Percentiles rank a stretch among this genome's conserved stretches.
These are phyloP conservation scores for Podocnemis expansa DNA, from an alignment of 2,113 vertebrate genomes.

Conservation along the genomic window DNA sequence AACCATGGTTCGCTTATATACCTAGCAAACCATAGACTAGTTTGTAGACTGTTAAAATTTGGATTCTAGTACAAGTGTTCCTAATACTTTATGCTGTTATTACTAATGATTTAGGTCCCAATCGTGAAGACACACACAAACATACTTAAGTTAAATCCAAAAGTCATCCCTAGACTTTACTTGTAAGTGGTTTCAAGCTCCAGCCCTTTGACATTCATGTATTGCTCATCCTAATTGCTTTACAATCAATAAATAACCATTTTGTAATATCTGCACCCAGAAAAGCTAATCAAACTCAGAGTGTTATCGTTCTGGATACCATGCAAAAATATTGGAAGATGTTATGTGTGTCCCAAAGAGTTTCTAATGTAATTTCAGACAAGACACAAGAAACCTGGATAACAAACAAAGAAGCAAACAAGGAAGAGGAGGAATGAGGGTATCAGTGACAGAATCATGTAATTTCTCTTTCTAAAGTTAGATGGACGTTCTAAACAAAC, in stretches of 20 bases:
- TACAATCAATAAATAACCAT: not conserved
- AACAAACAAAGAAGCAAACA: not conserved
- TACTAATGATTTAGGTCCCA: not conserved
- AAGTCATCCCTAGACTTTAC: not conserved
- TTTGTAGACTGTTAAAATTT: not conserved
- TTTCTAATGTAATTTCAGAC: not conserved
- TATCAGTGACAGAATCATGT: not conserved
- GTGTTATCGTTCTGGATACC: not conserved
- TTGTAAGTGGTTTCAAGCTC: not conserved
- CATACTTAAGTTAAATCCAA: not conserved
- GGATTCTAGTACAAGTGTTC: not conserved
- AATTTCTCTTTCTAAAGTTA: not conserved
- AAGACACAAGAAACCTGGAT: not conserved
- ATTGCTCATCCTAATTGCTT: not conserved
- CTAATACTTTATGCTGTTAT: not conserved
- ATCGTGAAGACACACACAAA: not conserved
- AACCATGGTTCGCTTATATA: not conserved
- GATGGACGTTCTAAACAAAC: not conserved
- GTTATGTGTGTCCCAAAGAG: not conserved
- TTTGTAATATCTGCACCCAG: too few relatives aligned
- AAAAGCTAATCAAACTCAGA: not conserved
- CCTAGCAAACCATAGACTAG: not conserved
- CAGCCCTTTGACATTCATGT: not conserved
- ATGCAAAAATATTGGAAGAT: not conserved
- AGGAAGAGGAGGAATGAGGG: not conserved